Evolutionary conservation across 2,113 vertebrate genomes (phyloP).

Genomic region (Oreocharis arfaki): DNA sequence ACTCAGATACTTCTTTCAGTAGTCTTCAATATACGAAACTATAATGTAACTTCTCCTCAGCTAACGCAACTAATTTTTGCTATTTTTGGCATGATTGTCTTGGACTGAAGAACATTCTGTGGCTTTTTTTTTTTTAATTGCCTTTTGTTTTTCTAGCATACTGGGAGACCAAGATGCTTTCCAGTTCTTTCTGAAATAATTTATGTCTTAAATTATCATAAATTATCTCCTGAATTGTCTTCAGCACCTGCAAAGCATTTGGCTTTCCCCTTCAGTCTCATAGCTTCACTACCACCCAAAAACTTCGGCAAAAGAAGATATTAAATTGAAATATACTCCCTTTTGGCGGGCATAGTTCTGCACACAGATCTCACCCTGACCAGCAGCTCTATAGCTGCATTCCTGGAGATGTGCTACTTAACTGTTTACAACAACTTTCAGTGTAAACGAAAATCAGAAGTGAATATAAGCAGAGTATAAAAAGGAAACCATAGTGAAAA

Average conservation of each 20-base stretch:
- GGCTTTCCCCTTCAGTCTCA: not conserved
- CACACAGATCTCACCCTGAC: not conserved
- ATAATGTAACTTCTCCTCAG: not conserved
- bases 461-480: not conserved
- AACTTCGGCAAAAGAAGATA: not conserved
- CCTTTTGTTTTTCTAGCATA: constrained; percentile 50
- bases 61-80: not conserved
- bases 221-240: constrained; percentile 28
- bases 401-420: not conserved
- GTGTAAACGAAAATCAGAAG: not conserved
- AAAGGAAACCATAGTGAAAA: not conserved
- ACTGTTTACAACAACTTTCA: not conserved
- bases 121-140: not conserved
- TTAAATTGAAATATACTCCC: not conserved
- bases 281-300: not conserved
- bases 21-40: not conserved
- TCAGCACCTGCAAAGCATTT: constrained; percentile 52
- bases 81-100: constrained; percentile 37
- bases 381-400: not conserved
- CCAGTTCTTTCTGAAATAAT: constrained; percentile 23
- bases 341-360: not conserved
- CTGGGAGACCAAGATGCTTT: constrained; percentile 11
- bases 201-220: not conserved
- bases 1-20: not conserved
- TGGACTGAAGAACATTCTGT: constrained; percentile 24